Evolutionary conservation across 2,797 vertebrate species (phyloP).

Genomic region (Sternotherus odoratus): DNA sequence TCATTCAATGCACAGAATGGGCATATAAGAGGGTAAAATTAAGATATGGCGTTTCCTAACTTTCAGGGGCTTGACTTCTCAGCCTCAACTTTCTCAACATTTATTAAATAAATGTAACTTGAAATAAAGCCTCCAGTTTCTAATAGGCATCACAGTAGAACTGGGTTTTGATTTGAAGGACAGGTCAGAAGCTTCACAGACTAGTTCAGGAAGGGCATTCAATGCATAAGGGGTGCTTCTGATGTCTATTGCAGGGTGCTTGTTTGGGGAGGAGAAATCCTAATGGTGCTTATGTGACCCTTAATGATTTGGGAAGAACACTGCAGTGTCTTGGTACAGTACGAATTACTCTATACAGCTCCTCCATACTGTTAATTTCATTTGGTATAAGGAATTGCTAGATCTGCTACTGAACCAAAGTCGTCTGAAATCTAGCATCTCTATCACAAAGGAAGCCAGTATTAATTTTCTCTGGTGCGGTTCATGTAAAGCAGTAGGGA

Average conservation of each 20-base stretch:
- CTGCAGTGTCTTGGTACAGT: not conserved
- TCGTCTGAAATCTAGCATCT: not conserved
- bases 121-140: no score
- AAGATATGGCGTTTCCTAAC: no score
- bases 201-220: not conserved
- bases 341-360: not conserved
- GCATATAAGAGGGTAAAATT: no score
- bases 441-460: not conserved
- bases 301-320: not conserved
- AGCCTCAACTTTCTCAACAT: no score
- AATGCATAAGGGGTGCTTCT: not conserved
- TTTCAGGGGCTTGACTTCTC: no score
- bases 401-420: not conserved
- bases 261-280: not conserved
- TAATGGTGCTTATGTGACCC: not conserved
- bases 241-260: not conserved
- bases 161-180: not conserved
- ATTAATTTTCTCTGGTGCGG: not conserved
- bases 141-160: no score
- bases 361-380: no score
- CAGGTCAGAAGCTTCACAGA: not conserved
- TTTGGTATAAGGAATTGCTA: not conserved
- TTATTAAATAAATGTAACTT: no score
- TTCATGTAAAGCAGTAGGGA: not conserved
- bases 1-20: no score